phyloP scores from a whole-genome alignment of 2,888 invertebrate species.

The Hypercompe scribonia region DNA sequence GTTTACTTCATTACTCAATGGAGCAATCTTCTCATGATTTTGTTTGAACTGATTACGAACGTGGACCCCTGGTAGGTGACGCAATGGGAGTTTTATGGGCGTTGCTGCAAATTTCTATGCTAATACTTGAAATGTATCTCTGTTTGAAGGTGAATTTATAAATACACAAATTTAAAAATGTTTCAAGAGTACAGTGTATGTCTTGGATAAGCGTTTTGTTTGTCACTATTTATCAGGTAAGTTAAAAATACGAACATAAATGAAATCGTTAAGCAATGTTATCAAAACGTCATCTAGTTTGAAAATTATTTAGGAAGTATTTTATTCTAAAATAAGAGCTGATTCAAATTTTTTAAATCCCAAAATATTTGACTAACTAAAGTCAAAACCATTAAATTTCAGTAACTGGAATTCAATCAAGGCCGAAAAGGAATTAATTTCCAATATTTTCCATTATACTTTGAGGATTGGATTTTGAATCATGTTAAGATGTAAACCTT shows the following conservation, averaged over 20 bases:
- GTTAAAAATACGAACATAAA: too few relatives aligned
- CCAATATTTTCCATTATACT: slow-evolving; percentile 36
- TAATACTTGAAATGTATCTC: background rate
- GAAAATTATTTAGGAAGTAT: background rate
- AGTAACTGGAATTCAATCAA: slow-evolving; percentile 40
- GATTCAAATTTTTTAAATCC: background rate
- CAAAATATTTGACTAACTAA: slow-evolving; percentile 39
- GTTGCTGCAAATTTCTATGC: slow-evolving; percentile 11
- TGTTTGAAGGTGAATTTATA: background rate
- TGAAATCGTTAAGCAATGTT: too few relatives aligned
- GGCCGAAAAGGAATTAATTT: slow-evolving; percentile 44
- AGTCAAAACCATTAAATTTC: slow-evolving; percentile 21
- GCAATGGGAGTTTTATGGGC: slow-evolving; percentile 15
- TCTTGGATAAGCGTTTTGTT: too few relatives aligned
- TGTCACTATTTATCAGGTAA: too few relatives aligned
- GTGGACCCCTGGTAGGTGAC: slow-evolving; percentile 26
- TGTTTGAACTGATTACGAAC: slow-evolving; percentile 39
- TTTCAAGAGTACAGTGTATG: too few relatives aligned
- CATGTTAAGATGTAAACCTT: slow-evolving; percentile 9
- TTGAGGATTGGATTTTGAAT: slow-evolving; percentile 24
- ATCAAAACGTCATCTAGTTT: background rate
- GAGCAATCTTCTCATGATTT: slow-evolving; percentile 50
- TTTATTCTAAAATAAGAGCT: background rate
- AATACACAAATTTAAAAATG: too few relatives aligned
- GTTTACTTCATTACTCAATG: slow-evolving; percentile 57